These are phyloP conservation scores for Cybosia mesomella DNA, from an alignment of 2,888 invertebrate species.

Conservation along the genomic window DNA sequence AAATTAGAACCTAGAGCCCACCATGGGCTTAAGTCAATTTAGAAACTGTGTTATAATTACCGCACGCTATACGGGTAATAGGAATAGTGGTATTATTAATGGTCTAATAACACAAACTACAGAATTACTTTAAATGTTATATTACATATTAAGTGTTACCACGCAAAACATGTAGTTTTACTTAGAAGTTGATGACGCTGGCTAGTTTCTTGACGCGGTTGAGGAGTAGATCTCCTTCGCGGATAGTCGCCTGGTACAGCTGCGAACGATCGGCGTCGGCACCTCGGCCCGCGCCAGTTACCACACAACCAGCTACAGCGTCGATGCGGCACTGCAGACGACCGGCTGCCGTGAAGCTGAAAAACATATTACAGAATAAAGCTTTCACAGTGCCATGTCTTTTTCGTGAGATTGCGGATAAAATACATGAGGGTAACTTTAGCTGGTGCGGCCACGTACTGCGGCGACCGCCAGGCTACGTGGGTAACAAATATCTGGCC, in stretches of 20 bases:
- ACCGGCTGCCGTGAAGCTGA: constrained; percentile 98
- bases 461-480: too few relatives aligned
- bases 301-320: constrained; percentile 97
- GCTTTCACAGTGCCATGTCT: background rate
- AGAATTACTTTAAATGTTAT: constrained; percentile 43
- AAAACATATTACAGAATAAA: background rate
- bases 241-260: constrained; percentile 98
- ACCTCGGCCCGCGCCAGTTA: constrained; percentile 90
- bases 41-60: background rate
- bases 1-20: background rate
- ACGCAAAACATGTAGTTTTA: constrained; percentile 28
- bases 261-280: constrained; percentile 87
- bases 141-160: constrained; percentile 43
- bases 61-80: background rate
- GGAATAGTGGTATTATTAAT: background rate
- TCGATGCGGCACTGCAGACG: constrained; percentile 99
- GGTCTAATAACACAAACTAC: constrained; percentile 35
- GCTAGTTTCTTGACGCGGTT: constrained; percentile 99
- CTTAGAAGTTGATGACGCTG: constrained; percentile 98
- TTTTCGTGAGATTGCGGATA: too few relatives aligned
- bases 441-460: too few relatives aligned
- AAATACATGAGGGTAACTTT: too few relatives aligned
- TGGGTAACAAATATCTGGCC: too few relatives aligned
- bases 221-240: constrained; percentile 98
- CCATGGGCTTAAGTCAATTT: background rate